Evolutionary conservation across 2,888 invertebrate species (phyloP).

Genomic region (Lathronympha strigana): DNA sequence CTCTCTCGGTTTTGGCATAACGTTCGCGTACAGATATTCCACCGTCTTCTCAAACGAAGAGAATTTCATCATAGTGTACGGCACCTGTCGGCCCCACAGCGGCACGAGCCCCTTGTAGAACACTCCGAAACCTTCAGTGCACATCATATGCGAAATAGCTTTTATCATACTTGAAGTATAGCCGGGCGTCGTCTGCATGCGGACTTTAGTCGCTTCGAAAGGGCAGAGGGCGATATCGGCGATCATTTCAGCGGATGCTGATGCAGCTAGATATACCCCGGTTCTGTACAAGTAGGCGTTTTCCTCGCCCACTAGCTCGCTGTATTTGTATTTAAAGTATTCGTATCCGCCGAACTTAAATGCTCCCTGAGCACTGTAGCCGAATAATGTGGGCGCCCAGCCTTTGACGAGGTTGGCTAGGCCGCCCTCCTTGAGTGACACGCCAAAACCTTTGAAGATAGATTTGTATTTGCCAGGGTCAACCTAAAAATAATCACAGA

Average conservation of each 20-base stretch:
- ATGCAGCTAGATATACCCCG: slow-evolving; percentile 91
- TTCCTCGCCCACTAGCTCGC: slow-evolving; percentile 89
- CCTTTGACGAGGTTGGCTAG: slow-evolving; percentile 90
- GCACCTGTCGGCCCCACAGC: slow-evolving; percentile 93
- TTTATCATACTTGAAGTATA: slow-evolving; percentile 88
- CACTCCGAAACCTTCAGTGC: slow-evolving; percentile 90
- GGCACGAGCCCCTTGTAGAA: slow-evolving; percentile 93
- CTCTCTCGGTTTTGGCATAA: slow-evolving; percentile 92
- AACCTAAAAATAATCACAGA: slow-evolving; percentile 64
- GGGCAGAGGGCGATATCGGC: slow-evolving; percentile 92
- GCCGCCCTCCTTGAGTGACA: slow-evolving; percentile 90
- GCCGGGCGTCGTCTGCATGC: slow-evolving; percentile 92
- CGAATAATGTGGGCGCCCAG: slow-evolving; percentile 94
- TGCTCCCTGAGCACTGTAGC: slow-evolving; percentile 90
- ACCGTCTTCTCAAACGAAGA: slow-evolving; percentile 94
- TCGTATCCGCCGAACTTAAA: slow-evolving; percentile 95
- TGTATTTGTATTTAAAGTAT: slow-evolving; percentile 92
- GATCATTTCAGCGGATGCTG: slow-evolving; percentile 94
- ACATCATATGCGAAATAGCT: slow-evolving; percentile 90
- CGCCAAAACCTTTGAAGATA: slow-evolving; percentile 89
- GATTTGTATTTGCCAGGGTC: slow-evolving; percentile 92
- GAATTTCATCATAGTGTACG: slow-evolving; percentile 98
- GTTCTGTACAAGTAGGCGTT: slow-evolving; percentile 91
- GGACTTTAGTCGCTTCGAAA: slow-evolving; percentile 91
- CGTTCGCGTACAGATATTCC: slow-evolving; percentile 86